These are phyloP conservation scores for Hoplodrina ambigua DNA, from an alignment of 2,888 invertebrate genomes.

Conservation along the genomic window DNA sequence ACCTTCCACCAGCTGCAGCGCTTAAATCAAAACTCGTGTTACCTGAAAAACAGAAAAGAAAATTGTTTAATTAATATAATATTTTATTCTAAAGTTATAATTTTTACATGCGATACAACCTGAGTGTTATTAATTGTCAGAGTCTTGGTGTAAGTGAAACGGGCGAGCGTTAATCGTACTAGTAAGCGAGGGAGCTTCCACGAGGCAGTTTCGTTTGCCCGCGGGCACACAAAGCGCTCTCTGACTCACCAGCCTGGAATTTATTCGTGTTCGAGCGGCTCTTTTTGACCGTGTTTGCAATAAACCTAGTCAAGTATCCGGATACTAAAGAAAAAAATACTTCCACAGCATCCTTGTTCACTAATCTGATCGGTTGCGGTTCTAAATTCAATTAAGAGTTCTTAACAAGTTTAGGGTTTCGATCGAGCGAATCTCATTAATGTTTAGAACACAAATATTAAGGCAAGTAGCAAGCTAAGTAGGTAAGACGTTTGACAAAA, in stretches of 20 bases:
- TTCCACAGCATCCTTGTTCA: constrained; percentile 8
- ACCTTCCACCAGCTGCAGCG: constrained; percentile 37
- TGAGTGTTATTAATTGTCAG: constrained; percentile 22
- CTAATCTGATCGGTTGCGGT: constrained; percentile 18
- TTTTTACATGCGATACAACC: constrained; percentile 14
- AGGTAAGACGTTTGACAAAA: constrained; percentile 78
- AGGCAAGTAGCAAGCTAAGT: constrained; percentile 72
- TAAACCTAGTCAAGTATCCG: constrained; percentile 53
- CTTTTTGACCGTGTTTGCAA: constrained; percentile 65
- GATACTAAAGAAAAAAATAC: constrained; percentile 10
- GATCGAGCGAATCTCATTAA: constrained; percentile 48
- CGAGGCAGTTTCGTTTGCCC: constrained; percentile 59
- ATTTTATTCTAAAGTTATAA: neutral
- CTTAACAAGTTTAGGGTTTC: constrained; percentile 32
- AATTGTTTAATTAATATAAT: constrained; percentile 1
- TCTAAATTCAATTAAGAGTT: constrained; percentile 42
- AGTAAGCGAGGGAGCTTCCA: constrained; percentile 27
- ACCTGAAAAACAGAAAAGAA: constrained; percentile 55
- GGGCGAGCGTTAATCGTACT: constrained; percentile 27
- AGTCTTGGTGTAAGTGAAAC: constrained; percentile 20
- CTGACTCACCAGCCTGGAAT: constrained; percentile 66
- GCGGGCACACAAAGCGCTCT: constrained; percentile 62
- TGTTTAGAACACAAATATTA: constrained; percentile 70
- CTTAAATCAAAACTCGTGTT: constrained; percentile 45
- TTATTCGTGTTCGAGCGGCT: constrained; percentile 58